Conservation (phyloP, 1,140 invertebrate genomes). For the Hycleus cichorii region DNA sequence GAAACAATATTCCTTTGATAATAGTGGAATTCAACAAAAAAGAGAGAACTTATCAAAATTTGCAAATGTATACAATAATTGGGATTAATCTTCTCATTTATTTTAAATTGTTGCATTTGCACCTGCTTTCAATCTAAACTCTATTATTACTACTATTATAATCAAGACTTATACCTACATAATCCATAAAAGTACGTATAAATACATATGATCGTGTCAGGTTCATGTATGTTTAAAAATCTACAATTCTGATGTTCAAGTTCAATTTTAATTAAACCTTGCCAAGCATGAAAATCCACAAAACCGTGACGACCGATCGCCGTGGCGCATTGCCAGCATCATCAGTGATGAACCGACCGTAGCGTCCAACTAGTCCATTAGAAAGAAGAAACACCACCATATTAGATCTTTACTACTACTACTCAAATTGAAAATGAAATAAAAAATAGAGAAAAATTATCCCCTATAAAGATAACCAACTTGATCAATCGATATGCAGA, state of each 20-base stretch:
- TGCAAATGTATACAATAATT: too few relatives aligned
- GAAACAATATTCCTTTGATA: too few relatives aligned
- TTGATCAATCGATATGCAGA: background rate
- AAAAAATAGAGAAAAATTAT: background rate
- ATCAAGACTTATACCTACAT: too few relatives aligned
- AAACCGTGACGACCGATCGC: constrained; percentile 18
- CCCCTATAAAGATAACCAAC: background rate
- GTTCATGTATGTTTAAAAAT: constrained; percentile 16
- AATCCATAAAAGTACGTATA: too few relatives aligned
- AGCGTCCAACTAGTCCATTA: constrained; percentile 4
- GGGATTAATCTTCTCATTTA: too few relatives aligned
- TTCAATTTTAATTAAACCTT: constrained; percentile 21
- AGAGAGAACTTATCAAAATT: too few relatives aligned
- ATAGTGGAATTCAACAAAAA: too few relatives aligned
- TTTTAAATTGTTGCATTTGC: too few relatives aligned
- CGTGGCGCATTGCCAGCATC: constrained; percentile 16
- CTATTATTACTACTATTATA: too few relatives aligned
- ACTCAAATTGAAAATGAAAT: background rate
- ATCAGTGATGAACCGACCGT: constrained; percentile 1
- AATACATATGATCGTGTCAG: background rate
- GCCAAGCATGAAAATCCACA: constrained; percentile 16
- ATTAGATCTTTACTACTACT: too few relatives aligned
- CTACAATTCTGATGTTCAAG: constrained; percentile 21
- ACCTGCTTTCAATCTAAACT: too few relatives aligned
- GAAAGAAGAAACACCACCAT: constrained; percentile 8